Conservation (phyloP, 2,888 invertebrate species). For the Tethea ocularis region DNA sequence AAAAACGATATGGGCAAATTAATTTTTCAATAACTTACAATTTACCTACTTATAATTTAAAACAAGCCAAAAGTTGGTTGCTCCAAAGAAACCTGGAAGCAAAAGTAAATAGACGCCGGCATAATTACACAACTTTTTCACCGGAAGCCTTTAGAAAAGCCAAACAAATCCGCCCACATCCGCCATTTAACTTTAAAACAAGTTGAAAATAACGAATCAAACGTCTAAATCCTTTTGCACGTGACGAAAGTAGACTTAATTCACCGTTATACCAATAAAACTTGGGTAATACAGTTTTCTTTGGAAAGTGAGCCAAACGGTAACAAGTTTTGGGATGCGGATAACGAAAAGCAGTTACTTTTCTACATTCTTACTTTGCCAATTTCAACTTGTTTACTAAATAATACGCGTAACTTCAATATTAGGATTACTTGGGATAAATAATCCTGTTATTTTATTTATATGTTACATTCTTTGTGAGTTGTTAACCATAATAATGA, state of each 20-base stretch:
- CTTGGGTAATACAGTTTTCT: slow-evolving; percentile 43
- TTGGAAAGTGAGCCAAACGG: slow-evolving; percentile 11
- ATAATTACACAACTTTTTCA: slow-evolving; percentile 32
- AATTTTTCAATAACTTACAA: background rate
- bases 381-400: slow-evolving; percentile 2
- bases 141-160: slow-evolving; percentile 18
- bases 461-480: too few species aligned
- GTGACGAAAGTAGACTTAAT: slow-evolving; percentile 5
- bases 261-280: slow-evolving; percentile 38
- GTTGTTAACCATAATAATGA: too few species aligned
- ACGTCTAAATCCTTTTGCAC: slow-evolving; percentile 6
- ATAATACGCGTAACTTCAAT: background rate
- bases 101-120: slow-evolving; percentile 15
- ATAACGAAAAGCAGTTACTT: background rate
- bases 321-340: background rate
- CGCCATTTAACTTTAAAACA: slow-evolving; percentile 24
- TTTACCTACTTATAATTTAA: slow-evolving; percentile 5
- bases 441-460: background rate
- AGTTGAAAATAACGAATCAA: slow-evolving; percentile 11
- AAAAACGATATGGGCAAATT: background rate
- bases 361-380: background rate
- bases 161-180: slow-evolving; percentile 21
- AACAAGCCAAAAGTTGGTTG: background rate
- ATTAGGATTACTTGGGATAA: background rate
- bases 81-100: slow-evolving; percentile 19